Evolutionary conservation across 2,888 invertebrate species (phyloP).

Genomic region (Eristalis pertinax): DNA sequence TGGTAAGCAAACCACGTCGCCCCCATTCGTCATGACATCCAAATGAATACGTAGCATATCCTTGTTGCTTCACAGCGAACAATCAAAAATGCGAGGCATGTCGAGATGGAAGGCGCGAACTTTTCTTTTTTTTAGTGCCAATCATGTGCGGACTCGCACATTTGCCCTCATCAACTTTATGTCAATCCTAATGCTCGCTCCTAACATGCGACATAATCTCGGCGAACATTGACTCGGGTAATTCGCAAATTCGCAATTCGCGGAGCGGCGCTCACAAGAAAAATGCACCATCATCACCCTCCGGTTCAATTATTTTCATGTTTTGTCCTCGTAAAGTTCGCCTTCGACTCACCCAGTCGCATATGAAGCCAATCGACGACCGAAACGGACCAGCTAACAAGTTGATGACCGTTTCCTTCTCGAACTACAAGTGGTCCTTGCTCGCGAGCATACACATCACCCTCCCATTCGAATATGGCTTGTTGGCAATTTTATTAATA

Average conservation of each 20-base stretch:
- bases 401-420: conserved; percentile 60
- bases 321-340: conserved; percentile 32
- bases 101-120: neutral
- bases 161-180: neutral
- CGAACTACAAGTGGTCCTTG: conserved; percentile 37
- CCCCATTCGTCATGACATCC: neutral
- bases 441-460: conserved; percentile 1
- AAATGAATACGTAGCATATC: neutral
- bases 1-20: neutral
- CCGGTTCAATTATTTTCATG: conserved; percentile 40
- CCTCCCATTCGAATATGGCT: conserved; percentile 8
- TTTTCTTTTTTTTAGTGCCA: neutral
- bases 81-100: neutral
- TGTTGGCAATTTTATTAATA: conserved; percentile 64
- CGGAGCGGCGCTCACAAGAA: neutral
- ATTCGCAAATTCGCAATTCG: neutral
- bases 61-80: neutral
- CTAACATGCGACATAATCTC: conserved; percentile 24
- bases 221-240: conserved; percentile 1
- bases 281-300: conserved; percentile 18
- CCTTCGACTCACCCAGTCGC: neutral
- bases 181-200: neutral
- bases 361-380: neutral
- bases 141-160: neutral
- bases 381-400: conserved; percentile 14